Evolutionary conservation across 1,140 invertebrate species (phyloP).

Genomic region (Rhyzopertha dominica): DNA sequence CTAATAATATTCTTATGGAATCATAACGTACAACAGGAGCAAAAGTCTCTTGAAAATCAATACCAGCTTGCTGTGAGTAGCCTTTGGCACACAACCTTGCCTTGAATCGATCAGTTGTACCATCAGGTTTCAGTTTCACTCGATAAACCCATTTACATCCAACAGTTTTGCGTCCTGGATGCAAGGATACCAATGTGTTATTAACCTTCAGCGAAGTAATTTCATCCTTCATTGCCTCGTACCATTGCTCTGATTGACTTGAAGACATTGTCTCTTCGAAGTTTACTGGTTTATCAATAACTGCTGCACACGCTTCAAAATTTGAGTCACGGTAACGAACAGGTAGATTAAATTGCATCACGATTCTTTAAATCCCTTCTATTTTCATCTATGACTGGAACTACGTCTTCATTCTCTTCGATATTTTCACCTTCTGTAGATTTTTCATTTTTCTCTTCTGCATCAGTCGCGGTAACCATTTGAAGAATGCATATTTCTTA

Average conservation of each 20-base stretch:
- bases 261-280: conserved; percentile 35
- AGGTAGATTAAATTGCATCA: too few relatives aligned
- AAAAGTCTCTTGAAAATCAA: conserved; percentile 48
- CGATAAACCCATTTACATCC: conserved; percentile 40
- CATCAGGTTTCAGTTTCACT: conserved; percentile 21
- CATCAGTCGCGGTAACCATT: too few relatives aligned
- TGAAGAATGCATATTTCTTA: too few relatives aligned
- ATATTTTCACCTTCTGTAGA: too few relatives aligned
- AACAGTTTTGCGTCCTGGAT: conserved; percentile 29
- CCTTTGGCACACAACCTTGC: conserved; percentile 45
- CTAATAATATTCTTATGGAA: conserved; percentile 45
- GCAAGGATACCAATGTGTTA: conserved; percentile 38
- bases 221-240: conserved; percentile 41
- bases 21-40: conserved; percentile 41
- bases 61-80: conserved; percentile 32
- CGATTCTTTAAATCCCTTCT: too few relatives aligned
- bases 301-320: too few relatives aligned
- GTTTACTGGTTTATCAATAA: conserved; percentile 28
- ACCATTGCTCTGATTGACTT: conserved; percentile 34
- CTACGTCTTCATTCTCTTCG: too few relatives aligned
- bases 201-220: conserved; percentile 37
- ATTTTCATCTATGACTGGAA: too few relatives aligned
- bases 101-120: conserved; percentile 17
- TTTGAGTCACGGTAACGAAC: too few relatives aligned
- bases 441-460: too few relatives aligned